A percentile compares a stretch with the other conserved stretches of the same genome.
Evolutionary conservation across 2,113 vertebrate species (phyloP).

Genomic region (Rhinopomastus cyanomelas): DNA sequence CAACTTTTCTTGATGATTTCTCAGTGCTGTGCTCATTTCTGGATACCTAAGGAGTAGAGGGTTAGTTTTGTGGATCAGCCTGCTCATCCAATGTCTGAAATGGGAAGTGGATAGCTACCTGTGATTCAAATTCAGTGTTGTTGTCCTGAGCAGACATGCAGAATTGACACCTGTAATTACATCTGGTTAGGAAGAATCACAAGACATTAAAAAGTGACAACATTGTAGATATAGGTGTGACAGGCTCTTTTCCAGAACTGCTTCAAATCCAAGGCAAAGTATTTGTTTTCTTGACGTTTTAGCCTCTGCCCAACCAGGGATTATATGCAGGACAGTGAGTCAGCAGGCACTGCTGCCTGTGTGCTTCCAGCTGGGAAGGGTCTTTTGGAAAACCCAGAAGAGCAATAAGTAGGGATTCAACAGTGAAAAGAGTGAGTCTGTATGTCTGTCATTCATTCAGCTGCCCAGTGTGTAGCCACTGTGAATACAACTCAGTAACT

Average conservation of each 20-base stretch:
- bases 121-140: neutral
- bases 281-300: neutral
- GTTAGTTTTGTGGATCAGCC: neutral
- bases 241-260: neutral
- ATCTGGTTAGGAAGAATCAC: neutral
- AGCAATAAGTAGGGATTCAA: neutral
- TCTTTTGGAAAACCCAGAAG: neutral
- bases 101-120: neutral
- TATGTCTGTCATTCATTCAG: neutral
- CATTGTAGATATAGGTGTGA: neutral
- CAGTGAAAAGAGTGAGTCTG: neutral
- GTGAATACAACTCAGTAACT: neutral
- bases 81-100: neutral
- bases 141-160: neutral
- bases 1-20: neutral
- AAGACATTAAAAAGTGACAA: neutral
- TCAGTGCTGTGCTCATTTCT: neutral
- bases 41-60: neutral
- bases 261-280: neutral
- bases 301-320: neutral
- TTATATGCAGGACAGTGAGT: neutral
- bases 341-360: neutral
- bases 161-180: neutral
- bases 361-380: neutral
- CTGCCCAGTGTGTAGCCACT: neutral